Evolutionary conservation across 1,140 invertebrate genomes (phyloP).

Genomic region (Helicorthomorpha holstii): DNA sequence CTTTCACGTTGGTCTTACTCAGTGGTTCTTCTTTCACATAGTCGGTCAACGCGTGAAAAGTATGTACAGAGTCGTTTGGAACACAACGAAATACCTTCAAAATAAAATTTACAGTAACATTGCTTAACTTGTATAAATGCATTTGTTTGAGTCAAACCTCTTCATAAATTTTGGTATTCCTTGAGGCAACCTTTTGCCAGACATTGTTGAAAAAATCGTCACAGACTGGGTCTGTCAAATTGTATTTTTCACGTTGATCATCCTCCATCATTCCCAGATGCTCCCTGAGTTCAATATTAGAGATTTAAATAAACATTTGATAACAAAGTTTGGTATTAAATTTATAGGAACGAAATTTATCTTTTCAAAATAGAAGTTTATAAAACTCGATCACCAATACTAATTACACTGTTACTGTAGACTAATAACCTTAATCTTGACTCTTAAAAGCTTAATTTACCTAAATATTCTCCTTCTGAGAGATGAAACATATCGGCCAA

Average conservation of each 20-base stretch:
- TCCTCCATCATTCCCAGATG: no score
- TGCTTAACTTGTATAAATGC: background rate
- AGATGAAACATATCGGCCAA: conserved; percentile 66
- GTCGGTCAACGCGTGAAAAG: conserved; percentile 49
- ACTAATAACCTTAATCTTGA: no score
- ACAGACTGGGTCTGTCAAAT: conserved; percentile 50
- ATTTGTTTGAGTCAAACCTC: conserved; percentile 37
- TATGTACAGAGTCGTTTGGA: conserved; percentile 56
- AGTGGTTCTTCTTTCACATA: conserved; percentile 48
- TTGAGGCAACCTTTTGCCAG: conserved; percentile 55
- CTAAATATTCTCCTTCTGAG: conserved; percentile 65
- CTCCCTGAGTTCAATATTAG: conserved; percentile 61
- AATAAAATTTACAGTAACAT: no score
- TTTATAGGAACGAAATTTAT: conserved; percentile 3
- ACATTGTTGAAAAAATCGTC: conserved; percentile 60
- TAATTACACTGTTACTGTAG: no score
- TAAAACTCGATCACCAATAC: no score
- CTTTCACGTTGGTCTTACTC: conserved; percentile 42
- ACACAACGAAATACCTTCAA: conserved; percentile 59
- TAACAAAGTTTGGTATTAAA: background rate
- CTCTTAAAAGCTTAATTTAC: no score
- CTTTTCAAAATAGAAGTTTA: no score
- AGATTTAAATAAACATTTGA: background rate
- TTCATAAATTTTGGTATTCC: conserved; percentile 73
- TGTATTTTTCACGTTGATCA: conserved; percentile 31